Evolutionary conservation across 2,797 vertebrate genomes (phyloP).

Genomic region (Emydoidea blandingii): DNA sequence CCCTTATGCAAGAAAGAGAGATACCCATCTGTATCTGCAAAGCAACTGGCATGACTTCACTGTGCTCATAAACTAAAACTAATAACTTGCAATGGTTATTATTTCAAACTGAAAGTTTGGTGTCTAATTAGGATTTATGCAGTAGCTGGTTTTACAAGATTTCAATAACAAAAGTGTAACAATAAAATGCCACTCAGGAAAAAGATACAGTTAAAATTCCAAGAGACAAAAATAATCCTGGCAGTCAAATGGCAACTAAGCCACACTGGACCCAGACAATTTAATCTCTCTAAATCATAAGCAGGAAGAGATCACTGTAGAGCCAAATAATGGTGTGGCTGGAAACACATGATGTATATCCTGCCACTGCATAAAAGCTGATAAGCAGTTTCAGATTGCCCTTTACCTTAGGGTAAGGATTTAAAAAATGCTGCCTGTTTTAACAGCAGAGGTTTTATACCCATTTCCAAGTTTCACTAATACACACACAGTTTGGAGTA

Average conservation of each 20-base stretch:
- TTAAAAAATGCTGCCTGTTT: neutral
- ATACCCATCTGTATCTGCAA: neutral
- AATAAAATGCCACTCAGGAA: neutral
- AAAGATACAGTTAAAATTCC: neutral
- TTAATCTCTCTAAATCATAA: constrained; percentile 36
- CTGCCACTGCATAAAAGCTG: constrained; percentile 32
- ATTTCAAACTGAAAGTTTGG: neutral
- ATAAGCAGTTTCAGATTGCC: constrained; percentile 40
- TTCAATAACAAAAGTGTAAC: neutral
- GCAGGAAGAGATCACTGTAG: constrained; percentile 22
- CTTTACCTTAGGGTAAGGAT: neutral
- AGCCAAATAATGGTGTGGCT: constrained; percentile 11
- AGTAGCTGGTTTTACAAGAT: constrained; percentile 25
- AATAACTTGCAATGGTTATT: too few relatives aligned
- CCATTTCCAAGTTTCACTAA: neutral
- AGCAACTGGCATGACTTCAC: neutral
- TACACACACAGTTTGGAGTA: neutral
- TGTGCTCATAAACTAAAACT: neutral
- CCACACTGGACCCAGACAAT: neutral
- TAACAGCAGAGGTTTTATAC: constrained; percentile 8
- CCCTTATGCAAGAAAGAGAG: neutral
- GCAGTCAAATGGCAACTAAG: neutral
- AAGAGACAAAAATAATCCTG: constrained; percentile 31
- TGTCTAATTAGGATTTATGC: neutral
- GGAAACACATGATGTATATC: constrained; percentile 12